These are phyloP conservation scores for Clitarchus hookeri DNA, from an alignment of 2,888 invertebrate genomes.

Conservation along the genomic window DNA sequence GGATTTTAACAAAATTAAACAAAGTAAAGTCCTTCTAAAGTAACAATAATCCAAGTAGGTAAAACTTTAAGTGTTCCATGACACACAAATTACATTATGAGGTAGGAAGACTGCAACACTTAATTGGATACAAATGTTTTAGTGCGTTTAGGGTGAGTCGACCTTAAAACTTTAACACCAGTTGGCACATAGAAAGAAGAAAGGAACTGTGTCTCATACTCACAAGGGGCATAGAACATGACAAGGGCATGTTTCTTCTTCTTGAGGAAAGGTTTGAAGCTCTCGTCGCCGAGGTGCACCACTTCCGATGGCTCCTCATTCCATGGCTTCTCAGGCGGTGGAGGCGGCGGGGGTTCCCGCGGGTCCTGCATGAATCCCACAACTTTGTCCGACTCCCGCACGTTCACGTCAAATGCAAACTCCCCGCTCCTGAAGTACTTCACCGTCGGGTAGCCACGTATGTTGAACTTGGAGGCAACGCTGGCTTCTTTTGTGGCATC, in stretches of 20 bases:
- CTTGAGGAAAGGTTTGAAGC: constrained; percentile 74
- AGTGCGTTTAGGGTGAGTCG: too few relatives aligned
- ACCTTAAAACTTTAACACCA: too few relatives aligned
- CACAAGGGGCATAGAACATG: constrained; percentile 93
- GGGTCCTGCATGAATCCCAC: constrained; percentile 84
- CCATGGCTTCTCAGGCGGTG: constrained; percentile 82
- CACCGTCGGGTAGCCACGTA: constrained; percentile 80
- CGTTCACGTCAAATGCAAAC: constrained; percentile 74
- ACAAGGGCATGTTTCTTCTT: constrained; percentile 86
- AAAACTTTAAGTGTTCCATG: too few relatives aligned
- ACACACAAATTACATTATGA: too few relatives aligned
- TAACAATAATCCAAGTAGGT: too few relatives aligned
- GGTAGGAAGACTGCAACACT: too few relatives aligned
- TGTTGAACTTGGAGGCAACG: constrained; percentile 69
- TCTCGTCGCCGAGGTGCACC: constrained; percentile 73
- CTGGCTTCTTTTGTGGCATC: constrained; percentile 80
- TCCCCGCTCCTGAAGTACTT: constrained; percentile 80
- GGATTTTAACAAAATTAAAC: too few relatives aligned
- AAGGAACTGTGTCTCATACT: constrained; percentile 53
- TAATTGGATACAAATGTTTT: too few relatives aligned
- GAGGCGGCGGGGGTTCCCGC: constrained; percentile 81
- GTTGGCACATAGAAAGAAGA: neutral
- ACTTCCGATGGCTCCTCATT: constrained; percentile 75
- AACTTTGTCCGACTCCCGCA: constrained; percentile 76
- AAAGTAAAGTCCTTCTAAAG: too few relatives aligned